Conservation (phyloP, 2,797 vertebrate genomes). For the Argyrosomus regius region DNA sequence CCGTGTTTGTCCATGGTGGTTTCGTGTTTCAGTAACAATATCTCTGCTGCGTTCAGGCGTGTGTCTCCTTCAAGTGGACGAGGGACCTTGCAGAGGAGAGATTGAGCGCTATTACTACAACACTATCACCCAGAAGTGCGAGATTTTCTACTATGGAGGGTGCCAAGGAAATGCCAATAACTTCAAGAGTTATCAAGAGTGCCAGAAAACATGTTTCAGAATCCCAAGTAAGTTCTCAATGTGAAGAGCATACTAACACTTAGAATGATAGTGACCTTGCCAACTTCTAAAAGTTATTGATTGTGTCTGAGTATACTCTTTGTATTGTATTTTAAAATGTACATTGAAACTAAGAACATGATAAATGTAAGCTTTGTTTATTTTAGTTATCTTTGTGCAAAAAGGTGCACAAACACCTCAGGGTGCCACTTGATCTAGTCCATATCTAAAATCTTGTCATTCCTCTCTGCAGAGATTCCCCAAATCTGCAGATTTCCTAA, state of each 20-base stretch:
- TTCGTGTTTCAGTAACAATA: background rate
- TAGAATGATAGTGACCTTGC: background rate
- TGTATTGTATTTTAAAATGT: background rate
- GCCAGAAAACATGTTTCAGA: constrained; percentile 88
- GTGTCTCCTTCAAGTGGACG: constrained; percentile 88
- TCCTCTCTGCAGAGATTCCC: constrained; percentile 87
- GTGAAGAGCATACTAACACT: background rate
- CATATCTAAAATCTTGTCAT: background rate
- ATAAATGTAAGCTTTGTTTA: background rate
- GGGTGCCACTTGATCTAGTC: background rate
- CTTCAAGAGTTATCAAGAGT: constrained; percentile 86
- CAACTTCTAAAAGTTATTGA: background rate
- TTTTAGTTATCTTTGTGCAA: background rate
- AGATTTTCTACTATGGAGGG: constrained; percentile 89
- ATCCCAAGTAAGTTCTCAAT: constrained; percentile 89
- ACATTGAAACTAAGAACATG: background rate
- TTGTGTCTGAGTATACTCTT: background rate
- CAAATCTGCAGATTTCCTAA: constrained; percentile 88
- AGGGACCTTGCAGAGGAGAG: constrained; percentile 86
- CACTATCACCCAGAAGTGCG: constrained; percentile 89
- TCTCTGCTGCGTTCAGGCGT: constrained; percentile 64
- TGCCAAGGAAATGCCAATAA: constrained; percentile 93
- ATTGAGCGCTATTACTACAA: constrained; percentile 90
- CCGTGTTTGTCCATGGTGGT: background rate
- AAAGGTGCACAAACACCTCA: no score